Evolutionary conservation across 1,140 invertebrate genomes (phyloP), one percentile per base, ranked within the genome.

Genomic region (Venustaconcha ellipsiformis): DNA sequence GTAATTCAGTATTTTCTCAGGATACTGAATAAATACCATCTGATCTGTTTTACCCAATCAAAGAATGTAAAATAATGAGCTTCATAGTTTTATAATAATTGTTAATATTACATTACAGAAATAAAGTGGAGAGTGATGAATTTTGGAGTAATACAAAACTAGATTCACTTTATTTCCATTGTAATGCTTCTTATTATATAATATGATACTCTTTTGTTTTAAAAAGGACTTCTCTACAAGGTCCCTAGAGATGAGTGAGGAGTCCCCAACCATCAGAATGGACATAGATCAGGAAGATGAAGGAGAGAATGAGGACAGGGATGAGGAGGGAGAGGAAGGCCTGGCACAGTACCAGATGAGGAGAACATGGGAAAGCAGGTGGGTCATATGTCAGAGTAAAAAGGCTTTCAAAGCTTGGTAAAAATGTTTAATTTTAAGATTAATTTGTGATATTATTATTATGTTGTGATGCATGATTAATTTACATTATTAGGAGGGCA

Each of bases 191-290:
- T 57, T 20, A 57, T 57, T n/a, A 57, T 58, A 12, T n/a, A 13
- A 59, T 74, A 17, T 62, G n/a, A 63, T 18, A 18, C 12, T 62
- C 15, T 30, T 18, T 70, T 18, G 20, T 57, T 70, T 65, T 58
- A 58, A 74, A 57, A 48, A 88, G 86, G 88, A 88, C 67, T 88
- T 89, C 83, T 82, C 88, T 1, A 89, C 88, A 1, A 66, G 88
- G 26, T 89, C 88, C 20, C 69, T 89, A 60, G 80, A 83, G 14
- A 85, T 89, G 71, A 84, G 83, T 79, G 87, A 88, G 71, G 86
- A 88, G 65, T 81, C 86, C 0, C 81, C 84, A 48, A 68, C 67
- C n/a, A 1, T 57, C 37, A 69, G n/a, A 64, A 57, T 48, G 37
- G 37, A 48, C 6, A 48, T 48, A 48, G 37, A 48, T 48, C 37